Evolutionary conservation across 1,140 invertebrate genomes (phyloP), one percentile per base, ranked within the genome.

Genomic region (Drosophila insularis): DNA sequence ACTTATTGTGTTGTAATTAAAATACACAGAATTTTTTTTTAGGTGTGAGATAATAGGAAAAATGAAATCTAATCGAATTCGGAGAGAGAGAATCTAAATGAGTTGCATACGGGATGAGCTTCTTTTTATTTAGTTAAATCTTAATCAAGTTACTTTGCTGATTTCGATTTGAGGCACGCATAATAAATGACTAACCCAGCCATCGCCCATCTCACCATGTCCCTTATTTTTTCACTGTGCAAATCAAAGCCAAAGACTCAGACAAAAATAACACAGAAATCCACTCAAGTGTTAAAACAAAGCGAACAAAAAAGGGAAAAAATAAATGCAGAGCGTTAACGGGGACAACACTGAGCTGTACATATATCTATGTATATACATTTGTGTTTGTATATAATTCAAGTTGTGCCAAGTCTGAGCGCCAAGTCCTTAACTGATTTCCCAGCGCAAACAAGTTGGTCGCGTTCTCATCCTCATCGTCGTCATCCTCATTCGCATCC

Each of bases 211-310:
- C 21, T 3, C 32, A 13, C 63, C 1, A 10, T 23, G 31, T 14
- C 21, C 1, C 23, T 14, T 17, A 27, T 35, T 62, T 46, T 63
- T 19, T n/a, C 31, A 58, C 21, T 37, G 32, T 59, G 66, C 64
- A 82, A 86, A 87, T 89, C 84, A 80, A 75, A 67, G 64, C 77
- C 74, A 71, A 63, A 71, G 60, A 82, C 67, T 68, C 67, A 31
- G 50, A 67, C 59, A 89, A 77, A 80, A 82, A 89, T 89, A 87
- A 87, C 84, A 87, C 85, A 87, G 89, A 89, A 87, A 87, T 87
- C 84, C 84, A 87, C 84, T 87, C 84, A 87, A 89, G 82, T 89
- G 82, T 87, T 87, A 87, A 89, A 87, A 71, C 73, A 87, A 74
- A 67, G 74, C 55, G 37, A 75, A 70, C 35, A 68, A 74, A 68